These are phyloP conservation scores for Sphaeridia pumilis DNA, from an alignment of 2,888 invertebrate genomes.

Conservation along the genomic window DNA sequence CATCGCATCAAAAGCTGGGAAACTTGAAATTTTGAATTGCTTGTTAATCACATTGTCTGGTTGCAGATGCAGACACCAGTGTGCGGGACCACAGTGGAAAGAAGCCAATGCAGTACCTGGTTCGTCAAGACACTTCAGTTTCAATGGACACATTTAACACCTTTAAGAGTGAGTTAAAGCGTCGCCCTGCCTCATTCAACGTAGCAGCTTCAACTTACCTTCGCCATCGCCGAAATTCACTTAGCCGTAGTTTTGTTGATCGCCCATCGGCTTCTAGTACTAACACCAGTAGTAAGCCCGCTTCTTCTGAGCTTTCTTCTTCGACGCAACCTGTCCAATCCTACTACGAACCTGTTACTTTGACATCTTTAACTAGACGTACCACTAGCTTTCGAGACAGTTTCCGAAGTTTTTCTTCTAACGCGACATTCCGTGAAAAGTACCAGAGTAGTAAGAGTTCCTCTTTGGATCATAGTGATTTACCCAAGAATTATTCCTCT, in stretches of 20 bases:
- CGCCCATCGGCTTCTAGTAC: conserved; percentile 29
- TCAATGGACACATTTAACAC: conserved; percentile 51
- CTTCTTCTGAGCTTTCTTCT: conserved; percentile 1
- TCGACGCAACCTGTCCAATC: conserved; percentile 6
- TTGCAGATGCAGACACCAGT: conserved; percentile 80
- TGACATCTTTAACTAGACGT: conserved; percentile 8
- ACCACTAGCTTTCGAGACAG: conserved; percentile 3
- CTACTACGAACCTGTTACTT: conserved; percentile 11
- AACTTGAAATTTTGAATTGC: no score
- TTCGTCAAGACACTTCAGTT: conserved; percentile 56
- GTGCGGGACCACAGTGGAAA: conserved; percentile 83
- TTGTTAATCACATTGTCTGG: neutral
- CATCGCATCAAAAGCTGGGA: no score
- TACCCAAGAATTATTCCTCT: neutral
- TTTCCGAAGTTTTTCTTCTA: neutral
- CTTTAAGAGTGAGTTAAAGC: conserved; percentile 58
- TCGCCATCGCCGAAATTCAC: conserved; percentile 12
- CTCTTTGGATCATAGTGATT: neutral
- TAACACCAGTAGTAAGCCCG: conserved; percentile 16
- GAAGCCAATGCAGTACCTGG: conserved; percentile 63
- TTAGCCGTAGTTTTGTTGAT: no score
- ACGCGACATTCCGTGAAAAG: neutral
- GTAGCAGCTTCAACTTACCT: conserved; percentile 23
- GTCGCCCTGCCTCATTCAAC: conserved; percentile 26
- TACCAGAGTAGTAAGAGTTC: neutral